Conservation (phyloP, 1,140 invertebrate species). For the Heterodera carotae region DNA sequence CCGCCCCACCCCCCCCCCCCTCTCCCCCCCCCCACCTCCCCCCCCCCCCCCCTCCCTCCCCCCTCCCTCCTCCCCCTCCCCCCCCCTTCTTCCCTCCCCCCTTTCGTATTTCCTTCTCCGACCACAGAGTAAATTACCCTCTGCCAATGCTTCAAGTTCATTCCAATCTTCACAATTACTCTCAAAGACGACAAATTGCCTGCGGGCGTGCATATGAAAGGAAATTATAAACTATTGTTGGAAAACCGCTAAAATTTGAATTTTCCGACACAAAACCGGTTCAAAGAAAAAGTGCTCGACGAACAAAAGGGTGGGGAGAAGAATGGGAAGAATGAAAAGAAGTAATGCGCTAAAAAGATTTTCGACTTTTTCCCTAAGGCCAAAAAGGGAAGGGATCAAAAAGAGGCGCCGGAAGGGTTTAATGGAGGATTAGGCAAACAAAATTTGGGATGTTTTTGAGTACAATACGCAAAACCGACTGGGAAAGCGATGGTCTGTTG, state of each 20-base stretch:
- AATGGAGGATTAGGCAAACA: conserved; percentile 9
- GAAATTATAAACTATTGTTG: conserved; percentile 4
- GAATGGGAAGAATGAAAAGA: background rate
- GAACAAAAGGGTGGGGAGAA: background rate
- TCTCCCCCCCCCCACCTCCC: too few species aligned
- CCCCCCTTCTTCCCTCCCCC: background rate
- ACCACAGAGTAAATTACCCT: conserved; percentile 9
- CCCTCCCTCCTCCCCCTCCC: background rate
- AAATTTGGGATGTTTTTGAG: background rate
- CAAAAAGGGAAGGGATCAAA: background rate
- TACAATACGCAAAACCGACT: background rate
- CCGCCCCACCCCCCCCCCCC: too few species aligned
- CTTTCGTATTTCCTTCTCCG: background rate
- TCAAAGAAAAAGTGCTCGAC: background rate
- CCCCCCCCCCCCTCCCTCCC: too few species aligned
- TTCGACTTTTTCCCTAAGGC: background rate
- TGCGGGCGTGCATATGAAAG: background rate
- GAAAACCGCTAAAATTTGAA: background rate
- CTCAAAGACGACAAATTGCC: background rate
- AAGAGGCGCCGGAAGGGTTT: background rate
- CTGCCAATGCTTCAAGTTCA: background rate
- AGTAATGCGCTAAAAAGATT: conserved; percentile 5
- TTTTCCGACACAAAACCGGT: conserved; percentile 1
- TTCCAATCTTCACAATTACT: background rate
- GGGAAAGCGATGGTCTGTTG: conserved; percentile 4